These are phyloP conservation scores for Eumacrocentrus americanus DNA, from an alignment of 2,888 invertebrate species.

Conservation along the genomic window DNA sequence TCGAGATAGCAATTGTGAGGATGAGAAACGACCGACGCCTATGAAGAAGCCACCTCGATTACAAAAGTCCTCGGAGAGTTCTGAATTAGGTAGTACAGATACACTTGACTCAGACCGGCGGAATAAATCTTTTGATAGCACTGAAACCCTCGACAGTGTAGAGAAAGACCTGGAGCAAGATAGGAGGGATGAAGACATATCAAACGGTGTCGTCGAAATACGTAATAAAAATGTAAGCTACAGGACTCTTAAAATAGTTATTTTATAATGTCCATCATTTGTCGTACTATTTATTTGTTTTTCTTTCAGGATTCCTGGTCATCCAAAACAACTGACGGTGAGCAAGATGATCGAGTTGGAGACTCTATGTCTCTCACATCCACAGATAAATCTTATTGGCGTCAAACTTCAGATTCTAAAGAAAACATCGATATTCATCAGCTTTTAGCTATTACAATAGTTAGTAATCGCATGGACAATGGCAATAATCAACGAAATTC, in stretches of 20 bases:
- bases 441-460: conserved; percentile 54
- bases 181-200: conserved; percentile 48
- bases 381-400: conserved; percentile 51
- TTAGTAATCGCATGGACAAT: conserved; percentile 55
- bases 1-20: conserved; percentile 37
- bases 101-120: conserved; percentile 56
- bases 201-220: conserved; percentile 44
- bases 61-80: conserved; percentile 58
- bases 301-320: conserved; percentile 49
- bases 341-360: conserved; percentile 48
- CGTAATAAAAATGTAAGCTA: conserved; percentile 51
- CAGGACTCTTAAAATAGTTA: too few relatives aligned
- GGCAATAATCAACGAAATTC: conserved; percentile 50
- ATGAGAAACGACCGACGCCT: conserved; percentile 41
- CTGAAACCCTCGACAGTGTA: conserved; percentile 57
- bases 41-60: conserved; percentile 47
- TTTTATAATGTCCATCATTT: too few relatives aligned
- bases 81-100: conserved; percentile 57
- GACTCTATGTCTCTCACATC: conserved; percentile 43
- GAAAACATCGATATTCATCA: conserved; percentile 57
- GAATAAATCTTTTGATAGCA: conserved; percentile 56
- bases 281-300: too few relatives aligned
- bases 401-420: conserved; percentile 52
- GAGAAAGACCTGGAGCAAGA: conserved; percentile 55
- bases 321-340: conserved; percentile 37